A percentile compares a stretch with the other conserved stretches of the same genome.
Conservation (phyloP, 2,888 invertebrate genomes). For the Pherbina coryleti region DNA sequence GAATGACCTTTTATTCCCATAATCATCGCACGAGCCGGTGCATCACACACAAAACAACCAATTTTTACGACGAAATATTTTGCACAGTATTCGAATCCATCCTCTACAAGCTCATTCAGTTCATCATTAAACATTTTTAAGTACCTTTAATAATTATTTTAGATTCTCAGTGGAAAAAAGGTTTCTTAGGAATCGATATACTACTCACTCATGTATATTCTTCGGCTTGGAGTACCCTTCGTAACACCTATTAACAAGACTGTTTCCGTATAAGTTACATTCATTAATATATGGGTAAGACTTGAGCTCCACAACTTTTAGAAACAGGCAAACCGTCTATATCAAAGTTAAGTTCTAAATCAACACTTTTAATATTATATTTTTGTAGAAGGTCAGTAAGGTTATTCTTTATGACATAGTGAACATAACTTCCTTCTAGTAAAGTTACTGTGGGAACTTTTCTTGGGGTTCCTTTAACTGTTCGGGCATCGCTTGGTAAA, state of each 20-base stretch:
- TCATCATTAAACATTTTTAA: too few relatives aligned
- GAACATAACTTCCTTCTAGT: neutral
- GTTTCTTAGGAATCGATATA: too few relatives aligned
- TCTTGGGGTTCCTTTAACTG: neutral
- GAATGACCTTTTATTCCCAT: too few relatives aligned
- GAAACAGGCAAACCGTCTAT: neutral
- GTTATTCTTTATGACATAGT: neutral
- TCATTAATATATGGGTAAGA: neutral
- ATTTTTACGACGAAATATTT: too few relatives aligned
- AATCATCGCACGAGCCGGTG: too few relatives aligned
- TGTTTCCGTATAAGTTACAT: neutral
- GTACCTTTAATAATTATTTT: too few relatives aligned
- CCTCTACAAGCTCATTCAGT: too few relatives aligned
- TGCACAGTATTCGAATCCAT: too few relatives aligned
- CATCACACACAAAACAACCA: too few relatives aligned
- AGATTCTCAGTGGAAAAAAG: too few relatives aligned
- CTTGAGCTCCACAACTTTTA: neutral
- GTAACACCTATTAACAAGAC: neutral
- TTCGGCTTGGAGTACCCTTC: too few relatives aligned
- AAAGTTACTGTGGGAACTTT: neutral
- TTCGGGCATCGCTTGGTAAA: neutral
- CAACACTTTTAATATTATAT: neutral
- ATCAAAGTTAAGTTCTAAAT: neutral
- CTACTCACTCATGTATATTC: too few relatives aligned
- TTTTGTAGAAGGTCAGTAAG: neutral